Percentiles rank a stretch among this genome's conserved stretches.
These are phyloP conservation scores for Plotosus lineatus DNA, from an alignment of 2,113 vertebrate genomes.

Conservation along the genomic window DNA sequence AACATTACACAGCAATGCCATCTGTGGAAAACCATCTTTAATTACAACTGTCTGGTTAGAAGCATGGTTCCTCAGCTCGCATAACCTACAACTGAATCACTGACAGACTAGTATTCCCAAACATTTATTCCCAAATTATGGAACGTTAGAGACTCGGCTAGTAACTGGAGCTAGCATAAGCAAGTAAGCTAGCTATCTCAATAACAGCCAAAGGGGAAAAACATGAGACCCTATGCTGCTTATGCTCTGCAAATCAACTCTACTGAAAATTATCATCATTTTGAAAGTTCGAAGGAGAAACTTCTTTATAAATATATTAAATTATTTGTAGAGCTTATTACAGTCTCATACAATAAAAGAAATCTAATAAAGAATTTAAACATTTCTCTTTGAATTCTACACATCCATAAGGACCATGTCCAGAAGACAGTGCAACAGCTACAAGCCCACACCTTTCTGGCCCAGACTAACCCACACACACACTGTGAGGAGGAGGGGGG, in stretches of 20 bases:
- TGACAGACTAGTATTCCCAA: neutral
- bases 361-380: no score
- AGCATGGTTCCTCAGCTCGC: neutral
- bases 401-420: no score
- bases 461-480: constrained; percentile 12
- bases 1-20: neutral
- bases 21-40: neutral
- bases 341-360: no score
- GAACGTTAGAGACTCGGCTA: neutral
- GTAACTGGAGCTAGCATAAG: neutral
- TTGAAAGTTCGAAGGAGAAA: neutral
- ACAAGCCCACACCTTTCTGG: neutral
- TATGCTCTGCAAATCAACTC: neutral
- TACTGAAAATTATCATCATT: neutral
- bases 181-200: neutral
- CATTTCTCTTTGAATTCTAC: no score
- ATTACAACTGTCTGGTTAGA: neutral
- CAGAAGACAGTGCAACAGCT: no score
- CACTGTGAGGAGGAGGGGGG: no score
- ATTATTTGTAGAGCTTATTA: no score
- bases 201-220: neutral
- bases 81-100: neutral
- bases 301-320: neutral
- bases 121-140: neutral
- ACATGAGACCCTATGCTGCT: neutral